Evolutionary conservation across 2,888 invertebrate species (phyloP).

Genomic region (Drosophila ezoana): DNA sequence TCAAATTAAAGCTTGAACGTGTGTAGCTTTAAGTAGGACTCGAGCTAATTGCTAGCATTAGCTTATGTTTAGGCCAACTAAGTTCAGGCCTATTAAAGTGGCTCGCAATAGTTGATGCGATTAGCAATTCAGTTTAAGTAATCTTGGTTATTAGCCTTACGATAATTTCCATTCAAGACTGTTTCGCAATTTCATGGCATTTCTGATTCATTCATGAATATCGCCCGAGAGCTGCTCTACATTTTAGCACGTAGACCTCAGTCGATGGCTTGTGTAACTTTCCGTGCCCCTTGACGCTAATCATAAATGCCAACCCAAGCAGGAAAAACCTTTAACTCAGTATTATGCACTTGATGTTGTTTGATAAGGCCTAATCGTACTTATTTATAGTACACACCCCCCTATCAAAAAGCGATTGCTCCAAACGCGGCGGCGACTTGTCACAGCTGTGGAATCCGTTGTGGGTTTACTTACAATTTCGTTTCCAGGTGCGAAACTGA

Average conservation of each 20-base stretch:
- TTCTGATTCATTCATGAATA: slow-evolving; percentile 34
- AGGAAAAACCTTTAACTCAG: background rate
- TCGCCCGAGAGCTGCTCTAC: background rate
- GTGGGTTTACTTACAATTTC: slow-evolving; percentile 86
- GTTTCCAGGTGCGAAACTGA: slow-evolving; percentile 88
- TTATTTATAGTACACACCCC: background rate
- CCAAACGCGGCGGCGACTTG: background rate
- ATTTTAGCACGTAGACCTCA: slow-evolving; percentile 39
- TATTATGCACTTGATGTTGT: background rate
- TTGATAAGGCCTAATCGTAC: slow-evolving; percentile 22
- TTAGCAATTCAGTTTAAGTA: background rate
- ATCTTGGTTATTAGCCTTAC: background rate
- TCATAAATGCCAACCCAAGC: slow-evolving; percentile 1
- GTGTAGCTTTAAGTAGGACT: background rate
- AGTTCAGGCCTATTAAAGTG: background rate
- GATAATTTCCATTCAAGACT: slow-evolving; percentile 20
- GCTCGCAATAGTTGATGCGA: background rate
- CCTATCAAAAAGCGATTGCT: background rate
- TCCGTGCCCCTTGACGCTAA: background rate
- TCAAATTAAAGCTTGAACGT: background rate
- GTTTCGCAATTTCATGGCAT: background rate
- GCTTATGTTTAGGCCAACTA: no score
- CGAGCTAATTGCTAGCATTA: no score
- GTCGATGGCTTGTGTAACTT: background rate
- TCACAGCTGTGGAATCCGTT: slow-evolving; percentile 1